phyloP scores from a whole-genome alignment of 2,888 invertebrate species.

The Thera obeliscata region DNA sequence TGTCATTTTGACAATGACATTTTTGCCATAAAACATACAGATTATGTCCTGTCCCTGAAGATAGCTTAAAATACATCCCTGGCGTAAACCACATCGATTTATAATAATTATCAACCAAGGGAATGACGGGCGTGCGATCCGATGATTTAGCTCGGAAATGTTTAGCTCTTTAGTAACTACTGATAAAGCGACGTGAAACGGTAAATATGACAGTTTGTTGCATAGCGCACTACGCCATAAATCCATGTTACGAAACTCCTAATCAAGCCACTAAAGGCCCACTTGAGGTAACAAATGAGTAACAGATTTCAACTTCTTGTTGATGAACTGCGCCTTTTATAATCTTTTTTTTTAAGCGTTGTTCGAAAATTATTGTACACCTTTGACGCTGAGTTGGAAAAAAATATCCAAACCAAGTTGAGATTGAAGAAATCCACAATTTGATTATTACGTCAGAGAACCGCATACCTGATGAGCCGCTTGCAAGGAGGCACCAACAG shows the following conservation, averaged over 20 bases:
- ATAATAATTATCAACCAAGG: slow-evolving; percentile 74
- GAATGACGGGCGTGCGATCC: slow-evolving; percentile 65
- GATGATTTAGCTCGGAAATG: slow-evolving; percentile 57
- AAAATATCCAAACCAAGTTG: too few relatives aligned
- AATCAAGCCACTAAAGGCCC: slow-evolving; percentile 14
- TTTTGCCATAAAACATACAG: too few relatives aligned
- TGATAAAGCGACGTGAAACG: slow-evolving; percentile 27
- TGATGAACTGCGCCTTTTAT: too few relatives aligned
- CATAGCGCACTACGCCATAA: slow-evolving; percentile 11
- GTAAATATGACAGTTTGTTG: slow-evolving; percentile 33
- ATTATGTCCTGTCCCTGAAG: not conserved
- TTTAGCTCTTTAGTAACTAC: slow-evolving; percentile 26
- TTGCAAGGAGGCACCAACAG: too few relatives aligned
- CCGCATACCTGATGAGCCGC: too few relatives aligned
- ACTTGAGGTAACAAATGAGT: not conserved
- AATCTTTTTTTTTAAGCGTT: too few relatives aligned
- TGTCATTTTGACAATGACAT: too few relatives aligned
- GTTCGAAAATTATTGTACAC: too few relatives aligned
- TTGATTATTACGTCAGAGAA: too few relatives aligned
- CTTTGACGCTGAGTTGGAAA: too few relatives aligned
- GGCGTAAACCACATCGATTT: slow-evolving; percentile 61
- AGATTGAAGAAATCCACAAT: too few relatives aligned
- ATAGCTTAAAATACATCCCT: slow-evolving; percentile 16
- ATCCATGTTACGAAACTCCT: slow-evolving; percentile 17
- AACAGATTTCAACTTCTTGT: too few relatives aligned